Evolutionary conservation across 1,140 invertebrate genomes (phyloP).

Genomic region (Zaprionus kolodkinae): DNA sequence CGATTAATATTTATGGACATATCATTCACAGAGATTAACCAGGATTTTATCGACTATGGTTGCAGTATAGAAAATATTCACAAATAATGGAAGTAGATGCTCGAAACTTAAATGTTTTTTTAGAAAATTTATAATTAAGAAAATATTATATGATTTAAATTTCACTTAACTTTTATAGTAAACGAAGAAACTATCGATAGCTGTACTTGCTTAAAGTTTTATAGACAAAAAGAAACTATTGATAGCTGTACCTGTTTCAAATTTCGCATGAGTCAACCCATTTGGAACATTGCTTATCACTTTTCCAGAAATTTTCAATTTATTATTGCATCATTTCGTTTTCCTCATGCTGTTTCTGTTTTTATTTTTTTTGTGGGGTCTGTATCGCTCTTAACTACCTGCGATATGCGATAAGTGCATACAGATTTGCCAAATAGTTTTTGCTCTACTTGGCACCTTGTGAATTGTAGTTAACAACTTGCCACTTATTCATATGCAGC

Average conservation of each 20-base stretch:
- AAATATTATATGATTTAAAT: no score
- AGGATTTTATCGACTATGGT: no score
- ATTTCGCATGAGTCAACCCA: no score
- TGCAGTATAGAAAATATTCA: no score
- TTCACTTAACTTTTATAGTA: not conserved
- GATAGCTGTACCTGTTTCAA: not conserved
- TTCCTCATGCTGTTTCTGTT: not conserved
- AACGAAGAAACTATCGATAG: not conserved
- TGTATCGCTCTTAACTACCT: not conserved
- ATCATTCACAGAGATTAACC: not conserved
- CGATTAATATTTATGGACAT: not conserved
- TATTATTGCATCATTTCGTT: not conserved
- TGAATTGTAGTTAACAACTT: constrained; percentile 50
- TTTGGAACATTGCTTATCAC: not conserved
- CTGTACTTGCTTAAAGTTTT: not conserved
- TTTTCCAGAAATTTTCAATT: not conserved
- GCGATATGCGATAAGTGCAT: constrained; percentile 3
- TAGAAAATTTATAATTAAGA: no score
- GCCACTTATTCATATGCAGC: constrained; percentile 42
- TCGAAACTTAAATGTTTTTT: no score
- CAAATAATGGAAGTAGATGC: no score
- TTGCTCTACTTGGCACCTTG: constrained; percentile 56
- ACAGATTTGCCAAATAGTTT: not conserved
- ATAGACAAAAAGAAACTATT: not conserved
- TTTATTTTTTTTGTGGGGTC: not conserved